Evolutionary conservation across 92 coral and sea anemone genomes (phyloP).

Genomic region (Bergia puertoricense): DNA sequence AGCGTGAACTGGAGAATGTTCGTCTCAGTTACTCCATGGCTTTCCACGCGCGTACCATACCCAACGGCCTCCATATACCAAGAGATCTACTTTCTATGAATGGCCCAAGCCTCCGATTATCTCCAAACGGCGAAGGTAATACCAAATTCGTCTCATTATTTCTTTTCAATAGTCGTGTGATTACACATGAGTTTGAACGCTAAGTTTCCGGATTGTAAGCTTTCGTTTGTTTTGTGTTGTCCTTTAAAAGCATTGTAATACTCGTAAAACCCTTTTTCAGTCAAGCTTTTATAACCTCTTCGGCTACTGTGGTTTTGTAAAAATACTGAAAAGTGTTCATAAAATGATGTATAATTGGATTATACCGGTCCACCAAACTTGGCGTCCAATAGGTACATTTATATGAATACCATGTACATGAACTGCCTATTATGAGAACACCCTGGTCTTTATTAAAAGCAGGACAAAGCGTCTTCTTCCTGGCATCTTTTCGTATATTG

Average conservation of each 20-base stretch:
- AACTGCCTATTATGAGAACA: too few species aligned
- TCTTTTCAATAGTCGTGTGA: background rate
- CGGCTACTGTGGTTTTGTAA: background rate
- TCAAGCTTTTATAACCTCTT: background rate
- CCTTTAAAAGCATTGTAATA: background rate
- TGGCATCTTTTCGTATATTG: too few species aligned
- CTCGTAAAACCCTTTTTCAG: background rate
- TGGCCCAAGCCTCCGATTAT: constrained; percentile 24
- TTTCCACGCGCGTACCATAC: constrained; percentile 63
- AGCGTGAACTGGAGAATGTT: constrained; percentile 81
- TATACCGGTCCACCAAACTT: too few species aligned
- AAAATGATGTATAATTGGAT: too few species aligned
- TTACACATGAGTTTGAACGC: background rate
- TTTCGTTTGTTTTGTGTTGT: background rate
- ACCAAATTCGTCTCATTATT: too few species aligned
- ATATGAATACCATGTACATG: too few species aligned
- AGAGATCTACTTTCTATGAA: constrained; percentile 17
- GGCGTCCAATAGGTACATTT: too few species aligned
- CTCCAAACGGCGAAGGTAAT: constrained; percentile 37
- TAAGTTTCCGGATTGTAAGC: background rate
- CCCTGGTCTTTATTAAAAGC: too few species aligned
- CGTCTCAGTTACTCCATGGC: constrained; percentile 87
- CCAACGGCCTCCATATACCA: constrained; percentile 46
- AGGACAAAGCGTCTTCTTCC: too few species aligned
- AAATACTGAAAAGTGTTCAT: too few species aligned